Percentiles rank a stretch among this genome's conserved stretches.
Evolutionary conservation across 2,888 invertebrate genomes (phyloP).

Genomic region (Drosophila melanosoma): DNA sequence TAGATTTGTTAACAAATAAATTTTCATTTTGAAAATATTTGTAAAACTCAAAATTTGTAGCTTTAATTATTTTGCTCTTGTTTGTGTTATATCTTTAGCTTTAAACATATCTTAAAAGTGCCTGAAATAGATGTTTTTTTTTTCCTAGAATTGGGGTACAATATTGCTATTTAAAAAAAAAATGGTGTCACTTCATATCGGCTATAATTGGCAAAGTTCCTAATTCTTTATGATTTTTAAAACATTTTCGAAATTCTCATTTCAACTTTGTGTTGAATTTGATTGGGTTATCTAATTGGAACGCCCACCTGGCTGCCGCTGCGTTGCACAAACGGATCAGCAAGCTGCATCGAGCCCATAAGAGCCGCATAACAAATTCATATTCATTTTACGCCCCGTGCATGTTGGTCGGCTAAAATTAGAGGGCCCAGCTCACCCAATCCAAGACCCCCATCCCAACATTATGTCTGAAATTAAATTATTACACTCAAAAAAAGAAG

Average conservation of each 20-base stretch:
- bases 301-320: slow-evolving; percentile 47
- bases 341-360: not conserved
- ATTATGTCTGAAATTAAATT: slow-evolving; percentile 30
- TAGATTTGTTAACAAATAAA: not conserved
- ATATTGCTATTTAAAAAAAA: not conserved
- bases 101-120: not conserved
- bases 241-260: slow-evolving; percentile 39
- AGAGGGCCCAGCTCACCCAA: slow-evolving; percentile 19
- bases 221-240: slow-evolving; percentile 41
- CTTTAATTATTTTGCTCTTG: not conserved
- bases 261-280: slow-evolving; percentile 10
- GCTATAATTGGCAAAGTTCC: slow-evolving; percentile 32
- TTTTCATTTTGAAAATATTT: not conserved
- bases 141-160: not conserved
- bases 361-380: slow-evolving; percentile 50
- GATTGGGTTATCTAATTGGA: slow-evolving; percentile 40
- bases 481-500: slow-evolving; percentile 40
- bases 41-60: not conserved
- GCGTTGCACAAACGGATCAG: slow-evolving; percentile 11
- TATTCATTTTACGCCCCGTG: slow-evolving; percentile 45
- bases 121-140: not conserved
- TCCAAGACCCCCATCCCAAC: not conserved
- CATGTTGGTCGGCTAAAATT: slow-evolving; percentile 40
- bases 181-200: not conserved
- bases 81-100: not conserved